phyloP scores from a whole-genome alignment of 2,888 invertebrate species.

The Cephus runcator region DNA sequence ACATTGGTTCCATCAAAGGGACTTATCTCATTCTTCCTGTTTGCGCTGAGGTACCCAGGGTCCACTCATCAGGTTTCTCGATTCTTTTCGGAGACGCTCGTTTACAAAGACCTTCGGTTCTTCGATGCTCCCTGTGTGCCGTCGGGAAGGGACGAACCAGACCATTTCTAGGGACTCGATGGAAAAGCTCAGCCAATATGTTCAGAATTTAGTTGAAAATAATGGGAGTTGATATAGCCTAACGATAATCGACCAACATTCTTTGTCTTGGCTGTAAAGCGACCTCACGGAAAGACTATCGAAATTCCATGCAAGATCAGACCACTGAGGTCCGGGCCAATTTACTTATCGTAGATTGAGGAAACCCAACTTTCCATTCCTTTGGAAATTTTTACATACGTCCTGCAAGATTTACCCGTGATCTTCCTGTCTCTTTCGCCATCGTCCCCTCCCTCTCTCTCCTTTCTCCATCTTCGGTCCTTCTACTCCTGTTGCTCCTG shows the following conservation, averaged over 20 bases:
- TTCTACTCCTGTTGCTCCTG: conserved; percentile 5
- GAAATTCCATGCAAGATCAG: conserved; percentile 26
- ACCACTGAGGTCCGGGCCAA: conserved; percentile 25
- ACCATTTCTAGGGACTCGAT: not conserved
- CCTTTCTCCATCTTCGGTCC: not conserved
- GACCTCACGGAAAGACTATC: conserved; percentile 18
- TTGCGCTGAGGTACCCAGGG: not conserved
- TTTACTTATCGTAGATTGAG: conserved; percentile 38
- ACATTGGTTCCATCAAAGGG: not conserved
- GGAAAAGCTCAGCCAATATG: not conserved
- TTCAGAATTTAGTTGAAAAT: not conserved
- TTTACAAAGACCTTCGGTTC: not conserved
- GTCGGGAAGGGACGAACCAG: not conserved
- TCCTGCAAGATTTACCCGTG: conserved; percentile 19
- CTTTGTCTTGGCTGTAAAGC: conserved; percentile 11
- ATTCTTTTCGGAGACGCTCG: not conserved
- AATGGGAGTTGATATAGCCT: not conserved
- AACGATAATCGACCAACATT: not conserved
- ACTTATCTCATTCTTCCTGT: not conserved
- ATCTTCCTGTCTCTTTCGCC: not conserved
- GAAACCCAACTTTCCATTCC: conserved; percentile 26
- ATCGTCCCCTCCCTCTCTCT: not conserved
- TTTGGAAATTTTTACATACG: conserved; percentile 16
- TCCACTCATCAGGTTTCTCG: not conserved
- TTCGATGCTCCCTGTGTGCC: not conserved